Conservation (phyloP, 2,888 invertebrate species). For the Lottia gigantea region DNA sequence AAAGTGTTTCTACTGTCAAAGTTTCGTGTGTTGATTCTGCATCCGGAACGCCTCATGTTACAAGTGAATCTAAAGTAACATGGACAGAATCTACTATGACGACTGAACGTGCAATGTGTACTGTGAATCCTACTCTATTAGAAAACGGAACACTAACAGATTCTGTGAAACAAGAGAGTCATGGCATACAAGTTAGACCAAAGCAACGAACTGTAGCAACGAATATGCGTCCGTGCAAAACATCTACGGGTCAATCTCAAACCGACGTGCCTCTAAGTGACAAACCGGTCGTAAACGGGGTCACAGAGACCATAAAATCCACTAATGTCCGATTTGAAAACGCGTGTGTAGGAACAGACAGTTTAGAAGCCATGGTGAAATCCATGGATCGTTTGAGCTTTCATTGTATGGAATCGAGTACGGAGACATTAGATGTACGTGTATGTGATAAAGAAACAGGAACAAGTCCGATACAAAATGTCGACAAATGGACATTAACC, state of each 20-base stretch:
- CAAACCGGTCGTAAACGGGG: not conserved
- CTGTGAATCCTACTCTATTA: constrained; percentile 34
- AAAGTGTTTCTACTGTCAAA: constrained; percentile 44
- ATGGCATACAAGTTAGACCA: constrained; percentile 37
- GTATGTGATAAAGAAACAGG: constrained; percentile 48
- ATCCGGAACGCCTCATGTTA: constrained; percentile 45
- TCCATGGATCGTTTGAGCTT: constrained; percentile 15
- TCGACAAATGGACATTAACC: constrained; percentile 57
- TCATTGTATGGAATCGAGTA: constrained; percentile 32
- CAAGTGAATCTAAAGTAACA: constrained; percentile 40
- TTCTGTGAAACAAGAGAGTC: constrained; percentile 36
- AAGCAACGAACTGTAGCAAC: constrained; percentile 37
- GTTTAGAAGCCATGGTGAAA: constrained; percentile 1
- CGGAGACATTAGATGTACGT: constrained; percentile 39
- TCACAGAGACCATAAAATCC: not conserved
- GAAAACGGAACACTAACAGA: constrained; percentile 43
- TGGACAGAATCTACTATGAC: constrained; percentile 52
- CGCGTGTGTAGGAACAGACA: constrained; percentile 13
- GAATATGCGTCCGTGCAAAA: constrained; percentile 31
- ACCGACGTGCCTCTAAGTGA: not conserved
- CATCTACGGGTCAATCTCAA: not conserved
- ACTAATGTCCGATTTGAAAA: constrained; percentile 7
- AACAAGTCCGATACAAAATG: constrained; percentile 34
- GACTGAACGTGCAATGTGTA: constrained; percentile 49
- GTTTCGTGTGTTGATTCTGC: constrained; percentile 41